Evolutionary conservation across 2,888 invertebrate species (phyloP).

Genomic region (Tenthredo distinguenda): DNA sequence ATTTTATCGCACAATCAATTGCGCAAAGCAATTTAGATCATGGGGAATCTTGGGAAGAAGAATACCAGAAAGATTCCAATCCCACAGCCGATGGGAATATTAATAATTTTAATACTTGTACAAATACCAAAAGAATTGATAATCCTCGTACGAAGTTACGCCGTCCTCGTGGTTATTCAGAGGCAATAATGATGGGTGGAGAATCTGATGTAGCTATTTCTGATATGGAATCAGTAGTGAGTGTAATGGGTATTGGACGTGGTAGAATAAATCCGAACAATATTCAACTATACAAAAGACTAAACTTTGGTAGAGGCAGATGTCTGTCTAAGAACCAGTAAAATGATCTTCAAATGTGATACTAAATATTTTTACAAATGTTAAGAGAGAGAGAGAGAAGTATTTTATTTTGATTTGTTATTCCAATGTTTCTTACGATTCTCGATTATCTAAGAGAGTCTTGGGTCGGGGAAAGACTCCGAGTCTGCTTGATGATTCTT

Average conservation of each 20-base stretch:
- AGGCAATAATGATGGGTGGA: constrained; percentile 61
- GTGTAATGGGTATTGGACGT: constrained; percentile 61
- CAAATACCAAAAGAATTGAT: neutral
- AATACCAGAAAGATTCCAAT: constrained; percentile 16
- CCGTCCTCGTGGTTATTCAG: constrained; percentile 63
- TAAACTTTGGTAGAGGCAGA: constrained; percentile 57
- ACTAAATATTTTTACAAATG: neutral
- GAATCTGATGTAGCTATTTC: constrained; percentile 51
- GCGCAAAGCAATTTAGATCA: constrained; percentile 58
- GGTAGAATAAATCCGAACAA: constrained; percentile 52
- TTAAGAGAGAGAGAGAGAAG: neutral
- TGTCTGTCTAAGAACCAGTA: constrained; percentile 9
- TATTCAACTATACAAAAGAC: neutral
- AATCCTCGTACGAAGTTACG: constrained; percentile 53
- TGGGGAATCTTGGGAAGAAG: constrained; percentile 68
- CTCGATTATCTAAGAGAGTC: neutral
- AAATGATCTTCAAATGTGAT: neutral
- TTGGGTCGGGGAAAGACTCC: neutral
- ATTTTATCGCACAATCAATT: constrained; percentile 19
- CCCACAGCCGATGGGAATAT: neutral
- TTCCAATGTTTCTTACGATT: neutral
- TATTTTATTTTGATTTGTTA: neutral
- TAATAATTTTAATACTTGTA: neutral
- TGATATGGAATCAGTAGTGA: constrained; percentile 59
- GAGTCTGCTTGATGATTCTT: too few species aligned